Evolutionary conservation across 2,888 invertebrate species (phyloP).

Genomic region (Myopa tessellatipennis): DNA sequence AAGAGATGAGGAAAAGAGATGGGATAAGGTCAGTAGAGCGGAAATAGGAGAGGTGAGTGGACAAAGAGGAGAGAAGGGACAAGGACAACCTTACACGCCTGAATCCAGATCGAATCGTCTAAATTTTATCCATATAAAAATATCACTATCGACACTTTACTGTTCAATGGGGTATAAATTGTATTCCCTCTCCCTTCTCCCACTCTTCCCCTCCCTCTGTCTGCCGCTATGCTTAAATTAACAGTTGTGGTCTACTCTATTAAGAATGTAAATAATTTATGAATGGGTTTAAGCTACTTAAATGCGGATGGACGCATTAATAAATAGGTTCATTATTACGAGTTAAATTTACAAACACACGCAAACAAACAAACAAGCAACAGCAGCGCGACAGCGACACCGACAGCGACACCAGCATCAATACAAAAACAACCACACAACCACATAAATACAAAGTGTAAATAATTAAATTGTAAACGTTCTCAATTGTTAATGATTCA

Average conservation of each 20-base stretch:
- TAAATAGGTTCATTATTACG: constrained; percentile 11
- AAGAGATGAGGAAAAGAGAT: too few species aligned
- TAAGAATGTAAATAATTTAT: constrained; percentile 36
- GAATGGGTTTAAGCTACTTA: constrained; percentile 25
- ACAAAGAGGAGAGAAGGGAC: too few species aligned
- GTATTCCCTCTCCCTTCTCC: too few species aligned
- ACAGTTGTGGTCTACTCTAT: constrained; percentile 9
- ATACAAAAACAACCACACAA: not conserved
- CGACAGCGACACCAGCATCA: constrained; percentile 32
- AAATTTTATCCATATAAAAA: too few species aligned
- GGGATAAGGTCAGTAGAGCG: too few species aligned
- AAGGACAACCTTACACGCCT: too few species aligned
- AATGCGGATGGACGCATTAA: not conserved
- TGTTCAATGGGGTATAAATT: too few species aligned
- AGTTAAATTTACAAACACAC: not conserved
- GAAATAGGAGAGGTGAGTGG: too few species aligned
- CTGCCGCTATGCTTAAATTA: not conserved
- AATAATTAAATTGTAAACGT: constrained; percentile 23
- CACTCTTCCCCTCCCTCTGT: not conserved
- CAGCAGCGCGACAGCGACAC: constrained; percentile 23
- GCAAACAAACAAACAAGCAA: not conserved
- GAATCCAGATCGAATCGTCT: too few species aligned
- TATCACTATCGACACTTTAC: too few species aligned
- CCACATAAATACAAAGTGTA: constrained; percentile 23
- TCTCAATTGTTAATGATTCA: constrained; percentile 27